Evolutionary conservation across 2,888 invertebrate species (phyloP).

Genomic region (Stegophylla sp.): DNA sequence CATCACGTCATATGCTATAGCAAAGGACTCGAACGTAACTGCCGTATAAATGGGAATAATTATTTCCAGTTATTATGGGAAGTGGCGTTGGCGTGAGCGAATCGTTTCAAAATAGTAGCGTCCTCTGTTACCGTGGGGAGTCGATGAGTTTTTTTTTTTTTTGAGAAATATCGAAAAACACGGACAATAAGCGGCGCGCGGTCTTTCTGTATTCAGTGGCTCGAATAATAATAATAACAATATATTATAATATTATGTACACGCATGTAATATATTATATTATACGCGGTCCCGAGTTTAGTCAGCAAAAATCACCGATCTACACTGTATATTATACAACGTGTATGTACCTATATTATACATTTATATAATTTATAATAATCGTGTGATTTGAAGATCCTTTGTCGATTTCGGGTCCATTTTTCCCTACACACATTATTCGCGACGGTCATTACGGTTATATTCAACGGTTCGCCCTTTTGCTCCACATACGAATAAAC

Average conservation of each 20-base stretch:
- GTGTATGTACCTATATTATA: neutral
- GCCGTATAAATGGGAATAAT: too few relatives aligned
- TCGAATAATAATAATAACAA: too few relatives aligned
- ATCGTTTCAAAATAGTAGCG: neutral
- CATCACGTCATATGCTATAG: too few relatives aligned
- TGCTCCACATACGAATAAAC: neutral
- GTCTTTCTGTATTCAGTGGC: too few relatives aligned
- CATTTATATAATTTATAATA: too few relatives aligned
- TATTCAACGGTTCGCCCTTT: slow-evolving; percentile 34
- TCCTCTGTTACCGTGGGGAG: neutral
- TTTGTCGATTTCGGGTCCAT: slow-evolving; percentile 19
- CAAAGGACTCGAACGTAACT: too few relatives aligned
- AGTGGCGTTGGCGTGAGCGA: neutral
- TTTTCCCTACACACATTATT: neutral
- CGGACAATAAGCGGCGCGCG: neutral
- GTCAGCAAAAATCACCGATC: slow-evolving; percentile 2
- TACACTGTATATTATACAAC: too few relatives aligned
- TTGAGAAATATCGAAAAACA: neutral
- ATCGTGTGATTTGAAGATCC: neutral
- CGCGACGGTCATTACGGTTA: slow-evolving; percentile 23
- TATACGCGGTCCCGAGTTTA: slow-evolving; percentile 6
- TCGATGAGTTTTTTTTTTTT: neutral
- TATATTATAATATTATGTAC: neutral
- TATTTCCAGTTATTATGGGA: too few relatives aligned
- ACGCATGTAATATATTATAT: slow-evolving; percentile 15